Conservation (phyloP, 1,140 invertebrate species). For the Geopemphigus sp. region DNA sequence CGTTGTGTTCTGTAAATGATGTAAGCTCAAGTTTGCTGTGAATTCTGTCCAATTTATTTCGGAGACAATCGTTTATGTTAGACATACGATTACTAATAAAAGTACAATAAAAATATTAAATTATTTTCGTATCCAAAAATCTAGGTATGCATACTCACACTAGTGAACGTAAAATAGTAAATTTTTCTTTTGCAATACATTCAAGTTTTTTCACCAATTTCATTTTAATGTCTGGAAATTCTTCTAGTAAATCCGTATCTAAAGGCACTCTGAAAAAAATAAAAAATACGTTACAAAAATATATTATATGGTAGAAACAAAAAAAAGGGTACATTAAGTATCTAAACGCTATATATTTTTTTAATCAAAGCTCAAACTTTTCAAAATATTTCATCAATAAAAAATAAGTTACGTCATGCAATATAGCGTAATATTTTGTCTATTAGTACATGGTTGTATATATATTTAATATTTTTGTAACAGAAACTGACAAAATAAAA, state of each 20-base stretch:
- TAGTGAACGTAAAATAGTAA: background rate
- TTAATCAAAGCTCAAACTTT: too few species aligned
- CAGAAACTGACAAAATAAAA: too few species aligned
- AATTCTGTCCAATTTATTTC: slow-evolving; percentile 9
- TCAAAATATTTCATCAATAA: too few species aligned
- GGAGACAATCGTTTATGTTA: background rate
- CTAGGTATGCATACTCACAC: slow-evolving; percentile 7
- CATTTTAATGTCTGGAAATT: slow-evolving; percentile 27
- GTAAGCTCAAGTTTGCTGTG: slow-evolving; percentile 12
- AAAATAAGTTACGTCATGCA: too few species aligned
- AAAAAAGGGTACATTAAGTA: too few species aligned
- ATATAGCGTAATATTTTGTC: too few species aligned
- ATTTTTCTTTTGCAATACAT: background rate
- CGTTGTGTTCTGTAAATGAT: slow-evolving; percentile 29
- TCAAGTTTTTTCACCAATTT: slow-evolving; percentile 31
- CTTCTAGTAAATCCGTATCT: slow-evolving; percentile 7
- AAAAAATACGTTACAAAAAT: too few species aligned
- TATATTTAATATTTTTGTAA: too few species aligned
- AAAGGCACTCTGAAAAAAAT: slow-evolving; percentile 11
- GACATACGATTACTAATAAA: background rate
- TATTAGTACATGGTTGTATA: too few species aligned
- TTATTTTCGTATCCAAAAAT: background rate
- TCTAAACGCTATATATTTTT: too few species aligned
- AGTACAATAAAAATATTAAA: background rate
- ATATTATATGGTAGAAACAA: too few species aligned